Percentiles rank a stretch among this genome's conserved stretches.
These are phyloP conservation scores for Aporophyla nigra DNA, from an alignment of 2,888 invertebrate genomes.

Conservation along the genomic window DNA sequence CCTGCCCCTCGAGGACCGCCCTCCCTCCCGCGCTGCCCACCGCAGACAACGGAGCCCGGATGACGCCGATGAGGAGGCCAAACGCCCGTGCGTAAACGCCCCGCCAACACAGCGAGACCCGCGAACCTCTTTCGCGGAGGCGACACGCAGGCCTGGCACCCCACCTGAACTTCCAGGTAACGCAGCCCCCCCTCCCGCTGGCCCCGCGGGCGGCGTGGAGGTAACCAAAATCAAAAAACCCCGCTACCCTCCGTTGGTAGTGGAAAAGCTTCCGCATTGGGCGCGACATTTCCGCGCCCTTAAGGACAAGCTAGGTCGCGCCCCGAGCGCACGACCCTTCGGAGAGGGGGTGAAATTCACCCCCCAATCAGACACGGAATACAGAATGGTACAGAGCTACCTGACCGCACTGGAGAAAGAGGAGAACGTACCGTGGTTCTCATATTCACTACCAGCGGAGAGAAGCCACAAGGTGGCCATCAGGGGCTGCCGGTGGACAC, in stretches of 20 bases:
- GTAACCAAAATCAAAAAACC: background rate
- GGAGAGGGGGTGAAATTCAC: conserved; percentile 32
- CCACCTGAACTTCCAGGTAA: background rate
- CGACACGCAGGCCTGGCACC: background rate
- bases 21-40: background rate
- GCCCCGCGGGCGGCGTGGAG: background rate
- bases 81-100: background rate
- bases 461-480: background rate
- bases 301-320: conserved; percentile 6
- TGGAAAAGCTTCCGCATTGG: conserved; percentile 57
- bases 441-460: background rate
- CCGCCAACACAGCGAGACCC: background rate
- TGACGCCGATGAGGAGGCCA: background rate
- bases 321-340: conserved; percentile 49
- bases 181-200: background rate
- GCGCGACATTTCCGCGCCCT: conserved; percentile 43
- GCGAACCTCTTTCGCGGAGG: background rate
- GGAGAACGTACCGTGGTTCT: background rate
- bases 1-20: background rate
- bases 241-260: conserved; percentile 54
- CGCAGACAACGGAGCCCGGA: background rate
- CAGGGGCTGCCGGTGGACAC: conserved; percentile 57
- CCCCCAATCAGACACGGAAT: background rate
- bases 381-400: background rate
- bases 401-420: background rate